Percentiles rank a stretch among this genome's conserved stretches.
Evolutionary conservation across 2,113 vertebrate species (phyloP).

Genomic region (Sturnus vulgaris): DNA sequence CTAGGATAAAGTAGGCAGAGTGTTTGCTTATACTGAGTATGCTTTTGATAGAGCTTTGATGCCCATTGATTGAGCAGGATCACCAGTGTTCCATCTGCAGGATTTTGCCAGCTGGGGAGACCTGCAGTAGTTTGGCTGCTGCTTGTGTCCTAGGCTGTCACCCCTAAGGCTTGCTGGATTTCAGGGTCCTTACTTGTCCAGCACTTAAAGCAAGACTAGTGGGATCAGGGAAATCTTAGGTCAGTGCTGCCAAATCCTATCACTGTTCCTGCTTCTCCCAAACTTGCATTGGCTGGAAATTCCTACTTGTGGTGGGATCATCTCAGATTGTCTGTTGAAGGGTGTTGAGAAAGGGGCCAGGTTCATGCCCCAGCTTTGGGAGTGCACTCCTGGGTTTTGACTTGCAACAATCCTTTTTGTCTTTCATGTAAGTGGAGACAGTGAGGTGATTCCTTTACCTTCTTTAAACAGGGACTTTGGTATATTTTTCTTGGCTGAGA

Average conservation of each 20-base stretch:
- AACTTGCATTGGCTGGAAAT: neutral
- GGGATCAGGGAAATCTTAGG: neutral
- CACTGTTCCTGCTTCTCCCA: neutral
- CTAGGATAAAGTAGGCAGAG: neutral
- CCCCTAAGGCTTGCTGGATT: neutral
- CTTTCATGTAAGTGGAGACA: neutral
- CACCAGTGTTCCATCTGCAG: neutral
- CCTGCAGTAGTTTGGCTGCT: neutral
- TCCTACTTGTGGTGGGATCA: neutral
- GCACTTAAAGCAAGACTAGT: neutral
- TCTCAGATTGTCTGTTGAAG: neutral
- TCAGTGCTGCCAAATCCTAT: neutral
- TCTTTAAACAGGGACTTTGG: neutral
- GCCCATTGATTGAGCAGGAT: neutral
- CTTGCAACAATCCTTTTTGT: neutral
- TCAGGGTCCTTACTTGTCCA: neutral
- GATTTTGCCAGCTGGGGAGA: neutral
- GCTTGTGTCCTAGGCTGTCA: neutral
- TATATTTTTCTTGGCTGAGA: neutral
- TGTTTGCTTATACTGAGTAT: neutral
- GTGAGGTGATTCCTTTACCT: neutral
- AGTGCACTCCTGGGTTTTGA: neutral
- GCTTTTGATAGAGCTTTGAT: neutral
- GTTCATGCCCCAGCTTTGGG: neutral
- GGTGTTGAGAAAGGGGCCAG: neutral